These are phyloP conservation scores for Poeciliopsis infans DNA, from an alignment of 2,797 vertebrate genomes.

Conservation along the genomic window DNA sequence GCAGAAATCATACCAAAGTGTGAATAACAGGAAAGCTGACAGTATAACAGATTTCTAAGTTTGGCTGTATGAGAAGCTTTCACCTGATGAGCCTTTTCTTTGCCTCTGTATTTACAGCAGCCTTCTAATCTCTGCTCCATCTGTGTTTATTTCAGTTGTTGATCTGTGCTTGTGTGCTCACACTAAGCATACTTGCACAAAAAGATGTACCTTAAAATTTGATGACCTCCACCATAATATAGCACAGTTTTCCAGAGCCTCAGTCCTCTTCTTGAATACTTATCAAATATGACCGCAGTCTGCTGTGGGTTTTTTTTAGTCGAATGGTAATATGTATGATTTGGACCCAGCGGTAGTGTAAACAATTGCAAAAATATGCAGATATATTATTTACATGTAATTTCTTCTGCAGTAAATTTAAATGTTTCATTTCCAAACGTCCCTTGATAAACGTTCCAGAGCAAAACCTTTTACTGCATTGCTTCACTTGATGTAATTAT, in stretches of 20 bases:
- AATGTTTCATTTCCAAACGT: not conserved
- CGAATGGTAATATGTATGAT: not conserved
- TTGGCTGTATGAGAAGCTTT: not conserved
- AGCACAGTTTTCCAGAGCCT: not conserved
- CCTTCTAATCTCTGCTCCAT: slow-evolving; percentile 3
- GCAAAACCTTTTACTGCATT: not conserved
- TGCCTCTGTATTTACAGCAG: not conserved
- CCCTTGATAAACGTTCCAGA: not conserved
- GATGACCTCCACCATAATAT: not conserved
- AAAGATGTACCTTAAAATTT: not conserved
- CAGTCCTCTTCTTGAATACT: not conserved
- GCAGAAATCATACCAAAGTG: not conserved
- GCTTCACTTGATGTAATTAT: not conserved
- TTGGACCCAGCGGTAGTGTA: not conserved
- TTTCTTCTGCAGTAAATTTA: not conserved
- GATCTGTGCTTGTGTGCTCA: not conserved
- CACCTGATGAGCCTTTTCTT: not conserved
- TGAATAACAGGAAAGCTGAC: not conserved
- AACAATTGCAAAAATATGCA: not conserved
- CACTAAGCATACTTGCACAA: not conserved
- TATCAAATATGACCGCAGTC: not conserved
- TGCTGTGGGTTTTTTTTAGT: not conserved
- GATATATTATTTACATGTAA: not conserved
- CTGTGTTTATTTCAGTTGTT: slow-evolving; percentile 3
- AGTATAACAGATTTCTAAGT: not conserved